These are phyloP conservation scores for Harpegnathos saltator DNA, from an alignment of 1,140 invertebrate genomes.

Conservation along the genomic window DNA sequence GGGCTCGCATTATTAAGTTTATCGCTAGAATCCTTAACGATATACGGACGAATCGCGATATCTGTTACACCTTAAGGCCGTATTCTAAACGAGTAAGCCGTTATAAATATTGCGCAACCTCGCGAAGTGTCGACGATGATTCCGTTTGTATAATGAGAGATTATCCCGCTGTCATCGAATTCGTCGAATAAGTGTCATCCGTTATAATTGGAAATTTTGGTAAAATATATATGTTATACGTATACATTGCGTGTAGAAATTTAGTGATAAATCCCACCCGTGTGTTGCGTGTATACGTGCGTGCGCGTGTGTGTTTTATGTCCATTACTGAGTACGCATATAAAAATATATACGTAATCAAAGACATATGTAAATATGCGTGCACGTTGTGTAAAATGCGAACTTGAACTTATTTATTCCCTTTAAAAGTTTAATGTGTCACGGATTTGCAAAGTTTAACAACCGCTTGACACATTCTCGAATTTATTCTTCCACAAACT, in stretches of 20 bases:
- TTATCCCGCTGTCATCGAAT: not conserved
- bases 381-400: conserved; percentile 12
- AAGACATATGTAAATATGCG: not conserved
- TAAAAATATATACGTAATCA: no score
- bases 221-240: not conserved
- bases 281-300: no score
- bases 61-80: conserved; percentile 65
- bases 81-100: conserved; percentile 53
- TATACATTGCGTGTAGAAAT: not conserved
- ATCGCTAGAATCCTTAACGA: conserved; percentile 67
- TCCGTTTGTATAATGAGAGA: not conserved
- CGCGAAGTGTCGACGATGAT: conserved; percentile 23
- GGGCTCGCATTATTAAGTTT: conserved; percentile 61
- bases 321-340: no score
- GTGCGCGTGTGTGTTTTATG: no score
- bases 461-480: no score
- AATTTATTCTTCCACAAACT: conserved; percentile 9
- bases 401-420: no score
- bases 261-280: not conserved
- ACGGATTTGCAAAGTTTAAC: no score
- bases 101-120: conserved; percentile 10
- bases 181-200: conserved; percentile 2
- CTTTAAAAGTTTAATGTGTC: no score
- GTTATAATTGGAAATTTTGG: not conserved
- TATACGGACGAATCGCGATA: conserved; percentile 73